Base-by-base conservation (phyloP, 2,797 vertebrate species). In the Acrossocheilus fasciatus region DNA sequence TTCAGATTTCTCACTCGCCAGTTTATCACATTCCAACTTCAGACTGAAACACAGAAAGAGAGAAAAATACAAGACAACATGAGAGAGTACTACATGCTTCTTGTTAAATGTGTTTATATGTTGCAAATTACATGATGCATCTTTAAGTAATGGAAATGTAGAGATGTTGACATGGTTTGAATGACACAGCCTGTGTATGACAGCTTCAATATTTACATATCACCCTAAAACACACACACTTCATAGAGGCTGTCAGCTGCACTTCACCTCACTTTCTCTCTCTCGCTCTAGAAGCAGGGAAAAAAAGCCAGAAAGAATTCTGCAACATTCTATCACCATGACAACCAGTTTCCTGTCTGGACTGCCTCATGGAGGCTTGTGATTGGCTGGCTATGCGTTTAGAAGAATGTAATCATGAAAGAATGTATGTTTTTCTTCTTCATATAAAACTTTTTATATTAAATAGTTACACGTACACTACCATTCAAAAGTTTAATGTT, bases 1-100 rank as follows among this genome's bases (percentile, higher is more conserved):
- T 95, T 99, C 98, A 0, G 98, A 99, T 94, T 99, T 99, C 95
- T 99, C 98, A 0, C 97, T 99, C 92, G 98, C 98, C 91, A 99
- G 94, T 93, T 99, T 99, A 96, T 99, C 98, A 91, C 98, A 99
- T 89, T 99, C 98, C 87, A 99, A 94, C 95, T 96, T 96, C 90
- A 96, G 91, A 92, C 95, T 95, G 86, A 43, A 9, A 73, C 12
- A 82, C 62, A 39, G 30, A 82, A 26, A 57, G 69, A 54, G 69
- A 54, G 26, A 34, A 43, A 36, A 17, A 41, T 1, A 30, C 20
- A 66, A 39, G 3, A 36, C 18, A 2, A 50, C 8, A 77, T 69
- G 10, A 81, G 34, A 81, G 26, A 26, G 26, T 26, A 26, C 26
- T 26, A 26, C 26, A 26, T 26, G 26, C 30, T 81, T 18, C 30